Percentiles rank a stretch among this genome's conserved stretches.
Evolutionary conservation across 2,888 invertebrate species (phyloP).

Genomic region (Himalopsyche tibetana): DNA sequence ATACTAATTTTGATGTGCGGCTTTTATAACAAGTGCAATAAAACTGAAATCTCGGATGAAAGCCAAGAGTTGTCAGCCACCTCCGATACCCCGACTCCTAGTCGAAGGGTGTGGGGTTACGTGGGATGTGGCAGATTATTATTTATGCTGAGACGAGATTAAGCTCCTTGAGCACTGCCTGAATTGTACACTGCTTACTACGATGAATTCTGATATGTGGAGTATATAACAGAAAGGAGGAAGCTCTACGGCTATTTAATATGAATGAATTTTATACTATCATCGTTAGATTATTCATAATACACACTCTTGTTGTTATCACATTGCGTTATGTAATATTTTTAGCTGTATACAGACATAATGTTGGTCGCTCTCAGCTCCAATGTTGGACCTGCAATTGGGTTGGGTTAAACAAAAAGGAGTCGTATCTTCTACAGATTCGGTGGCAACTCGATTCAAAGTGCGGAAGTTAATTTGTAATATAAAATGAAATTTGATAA

Average conservation of each 20-base stretch:
- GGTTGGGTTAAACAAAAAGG: no score
- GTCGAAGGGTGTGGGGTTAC: background rate
- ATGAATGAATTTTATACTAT: background rate
- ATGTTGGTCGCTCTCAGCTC: no score
- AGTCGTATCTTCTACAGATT: no score
- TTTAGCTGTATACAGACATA: no score
- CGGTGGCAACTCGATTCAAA: no score
- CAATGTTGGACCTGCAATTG: no score
- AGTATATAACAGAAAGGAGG: background rate
- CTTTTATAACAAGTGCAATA: constrained; percentile 38
- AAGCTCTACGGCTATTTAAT: background rate
- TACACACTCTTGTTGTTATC: background rate
- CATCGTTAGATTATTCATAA: background rate
- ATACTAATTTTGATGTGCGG: constrained; percentile 42
- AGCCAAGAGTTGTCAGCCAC: constrained; percentile 9
- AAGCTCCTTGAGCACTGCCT: background rate
- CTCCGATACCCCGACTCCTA: background rate
- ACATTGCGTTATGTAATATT: no score
- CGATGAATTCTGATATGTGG: constrained; percentile 26
- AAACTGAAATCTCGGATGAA: constrained; percentile 28
- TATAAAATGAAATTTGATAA: no score
- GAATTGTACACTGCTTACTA: background rate
- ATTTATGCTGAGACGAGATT: constrained; percentile 25
- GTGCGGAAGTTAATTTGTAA: no score
- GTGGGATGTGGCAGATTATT: constrained; percentile 8